phyloP scores from a whole-genome alignment of 1,140 invertebrate species.

The Diachasmimorpha longicaudata region DNA sequence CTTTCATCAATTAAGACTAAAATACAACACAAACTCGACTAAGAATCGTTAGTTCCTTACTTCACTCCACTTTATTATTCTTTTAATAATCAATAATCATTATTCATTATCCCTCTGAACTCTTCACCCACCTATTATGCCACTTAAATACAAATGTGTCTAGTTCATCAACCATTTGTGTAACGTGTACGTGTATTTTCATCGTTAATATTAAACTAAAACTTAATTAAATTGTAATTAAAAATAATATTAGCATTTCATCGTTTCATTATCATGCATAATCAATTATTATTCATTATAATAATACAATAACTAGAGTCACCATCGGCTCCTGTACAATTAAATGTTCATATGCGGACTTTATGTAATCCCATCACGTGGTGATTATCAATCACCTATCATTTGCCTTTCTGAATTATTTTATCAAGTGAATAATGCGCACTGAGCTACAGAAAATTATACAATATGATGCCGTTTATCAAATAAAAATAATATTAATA shows the following conservation, averaged over 20 bases:
- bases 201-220: conserved; percentile 9
- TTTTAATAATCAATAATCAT: not conserved
- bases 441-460: not conserved
- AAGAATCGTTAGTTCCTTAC: not conserved
- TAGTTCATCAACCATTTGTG: not conserved
- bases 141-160: conserved; percentile 30
- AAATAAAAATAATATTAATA: conserved; percentile 33
- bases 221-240: conserved; percentile 20
- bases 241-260: conserved; percentile 22
- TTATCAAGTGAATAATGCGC: conserved; percentile 1
- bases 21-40: not conserved
- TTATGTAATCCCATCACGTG: conserved; percentile 11
- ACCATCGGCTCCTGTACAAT: conserved; percentile 34
- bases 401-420: conserved; percentile 8
- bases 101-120: conserved; percentile 20
- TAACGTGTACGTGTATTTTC: not conserved
- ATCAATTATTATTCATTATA: conserved; percentile 37
- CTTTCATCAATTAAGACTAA: not conserved
- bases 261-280: conserved; percentile 34
- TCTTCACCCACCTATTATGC: conserved; percentile 27
- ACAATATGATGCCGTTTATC: conserved; percentile 2
- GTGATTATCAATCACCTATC: conserved; percentile 27
- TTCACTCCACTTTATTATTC: not conserved
- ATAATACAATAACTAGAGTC: conserved; percentile 38
- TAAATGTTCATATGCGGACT: conserved; percentile 26